These are phyloP conservation scores for Phenganax stokvisi DNA, from an alignment of 92 coral and sea anemone species.

Conservation along the genomic window DNA sequence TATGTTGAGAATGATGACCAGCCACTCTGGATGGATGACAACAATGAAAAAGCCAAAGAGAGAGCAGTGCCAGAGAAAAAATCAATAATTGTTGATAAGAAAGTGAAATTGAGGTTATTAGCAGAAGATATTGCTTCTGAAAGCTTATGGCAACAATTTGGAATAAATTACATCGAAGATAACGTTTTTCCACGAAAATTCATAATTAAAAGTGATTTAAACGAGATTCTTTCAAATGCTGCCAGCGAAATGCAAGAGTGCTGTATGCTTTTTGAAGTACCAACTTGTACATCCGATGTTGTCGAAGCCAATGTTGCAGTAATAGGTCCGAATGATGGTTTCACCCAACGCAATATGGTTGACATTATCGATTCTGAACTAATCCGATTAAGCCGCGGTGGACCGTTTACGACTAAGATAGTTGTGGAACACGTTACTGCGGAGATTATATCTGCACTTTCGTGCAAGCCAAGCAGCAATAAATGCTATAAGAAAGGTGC, in stretches of 20 bases:
- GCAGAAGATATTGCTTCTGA: slow-evolving; percentile 29
- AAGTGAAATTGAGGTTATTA: slow-evolving; percentile 13
- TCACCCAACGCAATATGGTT: not conserved
- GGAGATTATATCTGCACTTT: not conserved
- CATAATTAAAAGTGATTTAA: slow-evolving; percentile 33
- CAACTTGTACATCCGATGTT: not conserved
- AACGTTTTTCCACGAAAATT: slow-evolving; percentile 48
- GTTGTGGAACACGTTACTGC: not conserved
- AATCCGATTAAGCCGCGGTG: not conserved
- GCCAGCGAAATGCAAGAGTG: not conserved
- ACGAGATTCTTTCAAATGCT: not conserved
- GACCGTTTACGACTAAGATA: not conserved
- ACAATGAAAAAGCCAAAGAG: slow-evolving; percentile 10
- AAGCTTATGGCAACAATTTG: slow-evolving; percentile 38
- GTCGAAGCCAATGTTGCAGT: slow-evolving; percentile 20
- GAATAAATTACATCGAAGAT: slow-evolving; percentile 47
- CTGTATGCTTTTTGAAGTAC: slow-evolving; percentile 25
- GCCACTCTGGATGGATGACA: not conserved
- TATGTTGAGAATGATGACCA: slow-evolving; percentile 35
- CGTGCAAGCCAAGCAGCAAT: not conserved
- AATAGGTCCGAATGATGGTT: not conserved
- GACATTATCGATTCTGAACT: slow-evolving; percentile 15
- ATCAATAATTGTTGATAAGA: not conserved
- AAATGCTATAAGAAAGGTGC: not conserved
- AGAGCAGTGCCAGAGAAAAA: not conserved